Evolutionary conservation across 2,113 vertebrate species (phyloP).

Genomic region (Calypte anna): DNA sequence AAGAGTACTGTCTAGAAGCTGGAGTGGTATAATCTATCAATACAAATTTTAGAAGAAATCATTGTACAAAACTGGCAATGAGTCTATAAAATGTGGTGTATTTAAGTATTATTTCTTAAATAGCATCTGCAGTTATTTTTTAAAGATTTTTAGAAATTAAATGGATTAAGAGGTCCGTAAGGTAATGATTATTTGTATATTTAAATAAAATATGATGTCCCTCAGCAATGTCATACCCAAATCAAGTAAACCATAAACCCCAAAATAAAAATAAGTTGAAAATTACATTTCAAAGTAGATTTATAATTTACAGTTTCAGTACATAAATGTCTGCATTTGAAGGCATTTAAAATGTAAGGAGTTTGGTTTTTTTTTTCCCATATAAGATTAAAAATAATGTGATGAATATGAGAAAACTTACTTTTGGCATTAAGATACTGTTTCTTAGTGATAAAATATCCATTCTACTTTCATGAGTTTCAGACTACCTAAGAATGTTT

Average conservation of each 20-base stretch:
- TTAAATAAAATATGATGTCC: neutral
- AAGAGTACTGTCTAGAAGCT: rapidly evolving
- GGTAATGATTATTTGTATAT: neutral
- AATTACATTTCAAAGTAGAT: neutral
- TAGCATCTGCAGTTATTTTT: rapidly evolving
- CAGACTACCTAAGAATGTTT: neutral
- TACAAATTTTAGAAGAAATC: neutral
- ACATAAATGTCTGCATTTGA: neutral
- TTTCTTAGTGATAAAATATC: neutral
- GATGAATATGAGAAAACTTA: neutral
- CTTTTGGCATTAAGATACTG: neutral
- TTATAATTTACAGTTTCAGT: neutral
- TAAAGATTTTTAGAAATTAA: neutral
- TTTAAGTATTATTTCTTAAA: neutral
- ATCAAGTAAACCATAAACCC: neutral
- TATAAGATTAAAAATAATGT: neutral
- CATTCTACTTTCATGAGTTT: neutral
- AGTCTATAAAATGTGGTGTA: neutral
- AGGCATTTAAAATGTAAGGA: neutral
- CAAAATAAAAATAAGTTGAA: neutral
- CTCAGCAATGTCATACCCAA: neutral
- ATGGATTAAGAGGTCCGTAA: neutral
- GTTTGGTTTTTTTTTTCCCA: neutral
- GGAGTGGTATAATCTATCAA: neutral
- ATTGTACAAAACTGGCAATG: neutral